Evolutionary conservation across 2,888 invertebrate species (phyloP).

Genomic region (Platypus cylindrus): DNA sequence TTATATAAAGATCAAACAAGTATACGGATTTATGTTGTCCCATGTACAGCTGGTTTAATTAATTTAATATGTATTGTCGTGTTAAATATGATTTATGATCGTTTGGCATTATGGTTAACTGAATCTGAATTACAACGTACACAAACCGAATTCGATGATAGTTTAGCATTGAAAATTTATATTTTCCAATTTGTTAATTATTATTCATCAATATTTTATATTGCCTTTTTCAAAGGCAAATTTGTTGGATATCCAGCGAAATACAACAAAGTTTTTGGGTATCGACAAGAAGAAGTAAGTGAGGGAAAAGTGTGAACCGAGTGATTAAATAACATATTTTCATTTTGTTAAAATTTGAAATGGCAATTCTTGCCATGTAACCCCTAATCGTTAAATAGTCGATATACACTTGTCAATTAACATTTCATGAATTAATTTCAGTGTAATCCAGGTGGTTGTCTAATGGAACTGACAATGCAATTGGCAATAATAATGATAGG

Average conservation of each 20-base stretch:
- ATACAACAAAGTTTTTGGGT: slow-evolving; percentile 59
- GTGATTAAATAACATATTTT: slow-evolving; percentile 5
- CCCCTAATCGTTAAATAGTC: no score
- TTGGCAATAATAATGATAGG: slow-evolving; percentile 77
- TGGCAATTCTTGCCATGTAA: no score
- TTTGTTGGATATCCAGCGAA: slow-evolving; percentile 67
- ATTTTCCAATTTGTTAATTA: slow-evolving; percentile 82
- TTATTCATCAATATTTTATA: slow-evolving; percentile 79
- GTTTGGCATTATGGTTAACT: slow-evolving; percentile 53
- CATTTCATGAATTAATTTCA: no score
- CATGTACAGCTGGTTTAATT: slow-evolving; percentile 62
- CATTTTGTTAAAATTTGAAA: no score
- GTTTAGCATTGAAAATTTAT: slow-evolving; percentile 75
- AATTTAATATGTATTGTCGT: slow-evolving; percentile 66
- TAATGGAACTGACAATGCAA: slow-evolving; percentile 77
- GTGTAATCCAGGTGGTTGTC: slow-evolving; percentile 75
- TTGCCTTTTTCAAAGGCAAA: slow-evolving; percentile 65
- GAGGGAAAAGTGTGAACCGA: no score
- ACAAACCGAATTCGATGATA: slow-evolving; percentile 77
- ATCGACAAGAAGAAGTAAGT: slow-evolving; percentile 55
- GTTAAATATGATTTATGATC: slow-evolving; percentile 56
- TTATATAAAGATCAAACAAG: slow-evolving; percentile 40
- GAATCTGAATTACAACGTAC: slow-evolving; percentile 66
- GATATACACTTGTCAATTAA: background rate
- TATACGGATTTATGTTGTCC: slow-evolving; percentile 53